Evolutionary conservation across 2,797 vertebrate genomes (phyloP).

Genomic region (Limosa lapponica): DNA sequence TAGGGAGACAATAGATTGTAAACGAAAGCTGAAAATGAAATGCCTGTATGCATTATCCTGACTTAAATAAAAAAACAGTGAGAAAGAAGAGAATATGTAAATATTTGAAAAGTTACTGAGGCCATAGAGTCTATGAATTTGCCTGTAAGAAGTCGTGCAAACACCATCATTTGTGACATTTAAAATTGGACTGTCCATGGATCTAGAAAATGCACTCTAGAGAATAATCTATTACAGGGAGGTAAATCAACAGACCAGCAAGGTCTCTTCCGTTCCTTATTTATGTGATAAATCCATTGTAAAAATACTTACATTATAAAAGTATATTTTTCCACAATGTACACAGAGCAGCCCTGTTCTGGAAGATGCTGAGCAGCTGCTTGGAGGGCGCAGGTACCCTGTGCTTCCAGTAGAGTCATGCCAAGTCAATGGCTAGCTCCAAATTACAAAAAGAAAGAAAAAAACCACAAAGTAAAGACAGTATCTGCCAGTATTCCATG

Average conservation of each 20-base stretch:
- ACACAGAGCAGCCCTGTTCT: background rate
- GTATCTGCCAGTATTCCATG: slow-evolving; percentile 23
- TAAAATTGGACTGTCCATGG: slow-evolving; percentile 6
- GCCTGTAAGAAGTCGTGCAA: background rate
- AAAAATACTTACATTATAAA: slow-evolving; percentile 14
- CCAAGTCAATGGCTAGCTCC: background rate
- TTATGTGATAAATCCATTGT: slow-evolving; percentile 36
- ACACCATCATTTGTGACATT: background rate
- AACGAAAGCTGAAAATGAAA: background rate
- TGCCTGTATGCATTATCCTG: accelerated
- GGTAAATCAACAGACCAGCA: slow-evolving; percentile 27
- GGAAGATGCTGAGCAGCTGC: slow-evolving; percentile 1
- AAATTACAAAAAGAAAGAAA: background rate
- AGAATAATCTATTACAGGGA: slow-evolving; percentile 22
- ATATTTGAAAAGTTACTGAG: slow-evolving; percentile 1
- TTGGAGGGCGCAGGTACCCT: background rate
- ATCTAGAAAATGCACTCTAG: slow-evolving; percentile 25
- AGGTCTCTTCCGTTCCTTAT: slow-evolving; percentile 16
- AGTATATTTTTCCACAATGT: background rate
- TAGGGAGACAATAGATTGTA: background rate
- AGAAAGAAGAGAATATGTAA: background rate
- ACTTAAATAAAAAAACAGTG: background rate
- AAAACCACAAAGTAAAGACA: background rate
- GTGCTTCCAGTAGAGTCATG: background rate
- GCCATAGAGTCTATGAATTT: background rate